Evolutionary conservation across 2,797 vertebrate genomes (phyloP), one percentile per base, ranked within the genome.

Genomic region (Chrosomus eos): DNA sequence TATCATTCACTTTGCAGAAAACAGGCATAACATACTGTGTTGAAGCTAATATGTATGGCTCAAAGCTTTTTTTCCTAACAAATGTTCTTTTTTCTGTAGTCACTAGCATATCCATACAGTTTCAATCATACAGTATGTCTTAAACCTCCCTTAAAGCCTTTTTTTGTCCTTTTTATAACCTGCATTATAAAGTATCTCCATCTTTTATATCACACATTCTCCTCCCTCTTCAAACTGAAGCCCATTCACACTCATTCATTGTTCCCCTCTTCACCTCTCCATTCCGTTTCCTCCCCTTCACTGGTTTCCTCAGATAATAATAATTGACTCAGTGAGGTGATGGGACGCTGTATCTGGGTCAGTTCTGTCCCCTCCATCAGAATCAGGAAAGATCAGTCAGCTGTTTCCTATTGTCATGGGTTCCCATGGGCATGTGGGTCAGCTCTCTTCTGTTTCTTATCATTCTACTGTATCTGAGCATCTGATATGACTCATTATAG

Each of bases 321-420:
- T 70, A 70, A 87, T 92, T 90, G 87, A 88, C 36, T 91, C 78
- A 90, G 92, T 93, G 80, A 92, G 91, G 85, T 81, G 82, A 91
- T 88, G 48, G 67, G 45, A 85, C 87, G 90, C 89, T 92, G 90
- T 92, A 95, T 93, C 90, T 93, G 92, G 94, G 94, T 93, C 94
- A 94, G 89, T 87, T 89, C 82, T 10, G 73, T 90, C 88, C 91
- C 87, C 90, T 89, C 67, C 43, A 58, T 62, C 90, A 84, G 62
- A 84, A 74, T 84, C 64, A 76, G 76, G 84, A 91, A 80, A 72
- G 85, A 86, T 90, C 91, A 40, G 89, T 93, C 93, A 94, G 93
- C 91, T 94, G 94, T 88, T 88, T 48, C 73, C 90, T 87, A 91
- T 94, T 94, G 92, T 94, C 85, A 88, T 73, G 72, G 60, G 85